Conservation (phyloP, 2,113 vertebrate species). For the Irena cyanogastra region DNA sequence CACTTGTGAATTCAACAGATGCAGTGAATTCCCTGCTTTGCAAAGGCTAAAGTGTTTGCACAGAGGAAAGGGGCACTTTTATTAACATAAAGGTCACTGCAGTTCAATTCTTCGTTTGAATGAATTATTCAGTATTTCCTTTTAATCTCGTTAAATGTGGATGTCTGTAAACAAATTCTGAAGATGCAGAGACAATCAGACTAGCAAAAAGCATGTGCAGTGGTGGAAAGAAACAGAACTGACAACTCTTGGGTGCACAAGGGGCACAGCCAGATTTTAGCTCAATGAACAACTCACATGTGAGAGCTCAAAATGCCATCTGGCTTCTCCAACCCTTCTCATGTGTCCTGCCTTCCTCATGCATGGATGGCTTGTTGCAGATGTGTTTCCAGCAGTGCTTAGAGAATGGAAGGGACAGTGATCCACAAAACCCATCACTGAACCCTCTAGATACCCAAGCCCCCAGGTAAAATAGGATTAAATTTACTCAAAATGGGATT, state of each 20-base stretch:
- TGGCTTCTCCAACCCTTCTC: neutral
- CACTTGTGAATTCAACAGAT: constrained; percentile 58
- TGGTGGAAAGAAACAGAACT: neutral
- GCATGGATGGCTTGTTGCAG: neutral
- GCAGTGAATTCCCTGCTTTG: constrained; percentile 45
- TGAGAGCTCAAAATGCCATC: neutral
- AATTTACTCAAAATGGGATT: neutral
- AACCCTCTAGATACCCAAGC: neutral
- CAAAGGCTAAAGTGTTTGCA: constrained; percentile 28
- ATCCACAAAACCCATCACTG: neutral
- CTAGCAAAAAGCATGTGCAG: neutral
- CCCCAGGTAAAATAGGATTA: neutral
- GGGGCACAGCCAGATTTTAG: neutral
- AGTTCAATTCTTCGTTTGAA: constrained; percentile 1
- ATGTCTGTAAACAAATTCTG: constrained; percentile 14
- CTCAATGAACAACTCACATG: neutral
- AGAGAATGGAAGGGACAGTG: neutral
- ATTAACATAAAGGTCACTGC: constrained; percentile 48
- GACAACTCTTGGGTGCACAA: neutral
- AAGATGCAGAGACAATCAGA: neutral
- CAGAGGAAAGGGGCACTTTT: constrained; percentile 27
- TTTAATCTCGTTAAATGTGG: neutral
- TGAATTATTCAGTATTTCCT: constrained; percentile 49
- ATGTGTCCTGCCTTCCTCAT: neutral
- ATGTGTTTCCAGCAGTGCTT: neutral